Conservation (phyloP, 2,113 vertebrate species). For the Cololabis saira region DNA sequence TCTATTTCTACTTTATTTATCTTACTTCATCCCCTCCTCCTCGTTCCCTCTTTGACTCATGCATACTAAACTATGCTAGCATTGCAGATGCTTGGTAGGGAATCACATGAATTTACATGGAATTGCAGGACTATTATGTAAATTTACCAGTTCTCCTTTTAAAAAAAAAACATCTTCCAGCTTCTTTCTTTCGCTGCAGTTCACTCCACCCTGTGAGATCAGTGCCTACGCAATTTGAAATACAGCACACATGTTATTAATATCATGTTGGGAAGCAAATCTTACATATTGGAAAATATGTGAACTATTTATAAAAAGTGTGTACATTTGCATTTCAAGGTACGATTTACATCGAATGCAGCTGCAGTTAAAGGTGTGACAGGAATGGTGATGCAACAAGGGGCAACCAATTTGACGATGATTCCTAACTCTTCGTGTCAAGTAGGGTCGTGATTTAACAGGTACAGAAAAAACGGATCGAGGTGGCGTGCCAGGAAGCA, state of each 20-base stretch:
- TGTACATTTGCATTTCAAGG: no score
- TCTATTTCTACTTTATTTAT: slow-evolving; percentile 39
- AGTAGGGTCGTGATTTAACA: no score
- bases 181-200: slow-evolving; percentile 39
- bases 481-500: no score
- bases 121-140: slow-evolving; percentile 78
- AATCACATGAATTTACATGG: slow-evolving; percentile 79
- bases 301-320: no score
- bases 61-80: slow-evolving; percentile 78
- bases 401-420: not conserved
- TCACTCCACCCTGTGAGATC: slow-evolving; percentile 26
- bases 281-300: not conserved
- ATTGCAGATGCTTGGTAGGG: slow-evolving; percentile 74
- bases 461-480: no score
- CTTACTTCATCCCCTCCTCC: slow-evolving; percentile 2
- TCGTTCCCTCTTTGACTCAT: slow-evolving; percentile 52
- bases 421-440: no score
- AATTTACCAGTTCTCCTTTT: slow-evolving; percentile 58
- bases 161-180: no score
- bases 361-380: no score
- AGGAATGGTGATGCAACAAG: slow-evolving; percentile 8
- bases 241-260: slow-evolving; percentile 43
- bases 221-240: slow-evolving; percentile 30
- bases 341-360: no score
- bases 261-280: slow-evolving; percentile 6